phyloP scores from a whole-genome alignment of 2,113 vertebrate species.

The Chlorodrepanis virens region DNA sequence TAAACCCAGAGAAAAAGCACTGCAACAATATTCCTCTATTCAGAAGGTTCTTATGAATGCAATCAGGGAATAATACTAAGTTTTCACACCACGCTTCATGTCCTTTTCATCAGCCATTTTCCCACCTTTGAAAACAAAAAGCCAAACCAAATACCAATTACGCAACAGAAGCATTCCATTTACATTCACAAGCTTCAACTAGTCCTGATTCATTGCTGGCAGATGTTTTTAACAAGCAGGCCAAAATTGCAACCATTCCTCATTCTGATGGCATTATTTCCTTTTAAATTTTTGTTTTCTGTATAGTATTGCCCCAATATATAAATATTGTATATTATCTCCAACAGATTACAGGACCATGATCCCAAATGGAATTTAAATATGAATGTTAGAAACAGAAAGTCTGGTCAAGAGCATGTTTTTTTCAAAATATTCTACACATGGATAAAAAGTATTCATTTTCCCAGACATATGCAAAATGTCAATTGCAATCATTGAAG shows the following conservation, averaged over 20 bases:
- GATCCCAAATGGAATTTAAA: neutral
- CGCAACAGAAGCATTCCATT: neutral
- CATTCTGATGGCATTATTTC: neutral
- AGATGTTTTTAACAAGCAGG: neutral
- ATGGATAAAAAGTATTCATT: neutral
- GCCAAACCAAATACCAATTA: neutral
- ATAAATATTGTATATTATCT: neutral
- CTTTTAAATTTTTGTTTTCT: neutral
- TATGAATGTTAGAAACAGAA: neutral
- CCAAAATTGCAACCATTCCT: neutral
- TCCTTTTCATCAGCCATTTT: neutral
- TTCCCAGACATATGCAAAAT: neutral
- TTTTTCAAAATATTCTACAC: neutral
- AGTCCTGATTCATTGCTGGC: neutral
- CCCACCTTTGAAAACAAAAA: neutral
- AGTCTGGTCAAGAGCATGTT: neutral
- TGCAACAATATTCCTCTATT: neutral
- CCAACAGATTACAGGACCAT: neutral
- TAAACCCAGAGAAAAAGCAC: neutral
- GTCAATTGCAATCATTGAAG: neutral
- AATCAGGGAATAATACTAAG: neutral
- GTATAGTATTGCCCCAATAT: neutral
- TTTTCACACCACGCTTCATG: neutral
- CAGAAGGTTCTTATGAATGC: neutral
- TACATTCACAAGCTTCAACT: neutral